Conservation (phyloP, 2,797 vertebrate genomes). For the Anisognathus igniventris region DNA sequence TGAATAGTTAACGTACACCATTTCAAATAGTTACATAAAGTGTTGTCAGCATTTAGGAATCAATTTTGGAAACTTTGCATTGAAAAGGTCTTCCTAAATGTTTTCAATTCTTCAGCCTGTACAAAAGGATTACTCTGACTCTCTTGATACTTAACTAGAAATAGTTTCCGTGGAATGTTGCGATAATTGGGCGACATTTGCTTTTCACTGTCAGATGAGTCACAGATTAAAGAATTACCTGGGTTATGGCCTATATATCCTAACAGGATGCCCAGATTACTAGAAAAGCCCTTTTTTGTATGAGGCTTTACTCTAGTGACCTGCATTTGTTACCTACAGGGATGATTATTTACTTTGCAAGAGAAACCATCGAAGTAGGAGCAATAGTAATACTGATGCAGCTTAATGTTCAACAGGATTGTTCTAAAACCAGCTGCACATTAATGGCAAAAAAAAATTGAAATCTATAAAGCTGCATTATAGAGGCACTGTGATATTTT, state of each 20-base stretch:
- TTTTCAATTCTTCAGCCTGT: neutral
- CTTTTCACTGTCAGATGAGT: neutral
- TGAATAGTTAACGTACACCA: neutral
- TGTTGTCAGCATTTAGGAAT: neutral
- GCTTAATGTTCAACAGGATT: neutral
- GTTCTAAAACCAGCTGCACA: neutral
- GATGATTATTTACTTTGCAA: neutral
- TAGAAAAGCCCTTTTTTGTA: neutral
- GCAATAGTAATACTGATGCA: neutral
- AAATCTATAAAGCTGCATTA: neutral
- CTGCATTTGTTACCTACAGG: neutral
- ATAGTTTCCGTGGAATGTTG: neutral
- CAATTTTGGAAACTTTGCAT: neutral
- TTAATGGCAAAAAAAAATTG: neutral
- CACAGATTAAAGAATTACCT: neutral
- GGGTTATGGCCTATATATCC: neutral
- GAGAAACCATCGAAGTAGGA: neutral
- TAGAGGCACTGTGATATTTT: neutral
- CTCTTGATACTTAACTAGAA: neutral
- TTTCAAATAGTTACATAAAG: neutral
- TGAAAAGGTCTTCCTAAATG: neutral
- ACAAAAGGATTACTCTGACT: neutral
- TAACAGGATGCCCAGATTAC: neutral
- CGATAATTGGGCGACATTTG: neutral
- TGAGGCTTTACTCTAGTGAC: neutral